Base-by-base conservation (phyloP, 2,797 vertebrate species). In the Tenualosa thibaudeaui region DNA sequence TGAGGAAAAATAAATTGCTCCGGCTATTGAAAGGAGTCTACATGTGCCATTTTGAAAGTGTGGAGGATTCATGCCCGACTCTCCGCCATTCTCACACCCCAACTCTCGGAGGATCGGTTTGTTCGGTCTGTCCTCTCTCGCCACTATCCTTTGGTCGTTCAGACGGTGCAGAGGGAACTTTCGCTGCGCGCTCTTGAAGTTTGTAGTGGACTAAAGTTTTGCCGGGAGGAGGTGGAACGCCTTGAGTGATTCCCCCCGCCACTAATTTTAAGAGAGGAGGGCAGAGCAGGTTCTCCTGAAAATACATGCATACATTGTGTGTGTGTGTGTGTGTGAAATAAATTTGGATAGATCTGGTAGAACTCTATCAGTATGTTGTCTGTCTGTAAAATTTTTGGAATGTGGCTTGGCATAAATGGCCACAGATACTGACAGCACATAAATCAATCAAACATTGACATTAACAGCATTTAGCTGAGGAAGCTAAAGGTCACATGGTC, bases 21-120 rank as follows among this genome's bases (percentile, higher is more conserved):
- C 81, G 90, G 88, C 88, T 82, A 17, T 85, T 88, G 87, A 91
- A 90, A 92, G 95, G 31, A 71, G 19, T 46, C 71, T 92, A 95
- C 92, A 90, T 91, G 90, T 91, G 92, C 90, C 89, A 87, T 88
- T 90, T 90, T 85, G 87, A 85, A 84, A 90, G 89, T 88, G 81
- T 62, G 89, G 90, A 89, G 91, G 92, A 91, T 93, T 91, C 96
- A 94, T 95, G 93, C 94, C 94, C 94, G 90, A 91, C 92, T 88
- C 92, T 95, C 93, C 94, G 93, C 94, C 96, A 95, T 96, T 93
- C 95, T 95, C 93, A 87, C 91, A 89, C 90, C 86, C 83, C 65
- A 82, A 85, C 84, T 84, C 83, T 71, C 54, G 37, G 82, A 81
- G 71, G 58, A 24, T 54, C 82, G 82, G 78, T 65, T 22, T 10